A percentile compares a stretch with the other conserved stretches of the same genome.
Conservation (phyloP, 2,888 invertebrate species). For the Thalpophila matura region DNA sequence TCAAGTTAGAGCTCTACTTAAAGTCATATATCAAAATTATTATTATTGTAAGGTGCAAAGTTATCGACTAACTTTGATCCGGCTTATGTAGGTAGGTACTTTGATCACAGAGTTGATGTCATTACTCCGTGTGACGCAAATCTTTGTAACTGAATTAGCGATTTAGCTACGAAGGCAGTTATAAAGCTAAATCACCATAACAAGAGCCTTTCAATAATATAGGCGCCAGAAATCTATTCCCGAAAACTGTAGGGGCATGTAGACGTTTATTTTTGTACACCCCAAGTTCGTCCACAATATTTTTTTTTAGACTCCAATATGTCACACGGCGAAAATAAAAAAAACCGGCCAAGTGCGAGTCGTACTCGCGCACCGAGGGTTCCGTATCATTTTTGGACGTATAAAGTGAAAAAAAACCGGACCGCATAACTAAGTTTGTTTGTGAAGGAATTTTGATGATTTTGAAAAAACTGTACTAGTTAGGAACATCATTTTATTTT, state of each 20-base stretch:
- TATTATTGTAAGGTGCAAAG: constrained; percentile 37
- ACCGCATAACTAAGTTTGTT: no score
- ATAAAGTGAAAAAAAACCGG: no score
- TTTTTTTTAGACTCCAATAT: constrained; percentile 10
- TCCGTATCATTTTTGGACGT: no score
- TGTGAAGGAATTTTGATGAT: no score
- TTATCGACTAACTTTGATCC: constrained; percentile 34
- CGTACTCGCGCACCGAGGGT: no score
- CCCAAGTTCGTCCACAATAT: not conserved
- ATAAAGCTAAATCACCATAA: constrained; percentile 27
- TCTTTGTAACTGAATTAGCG: constrained; percentile 36
- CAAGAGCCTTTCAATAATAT: constrained; percentile 18
- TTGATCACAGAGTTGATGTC: constrained; percentile 46
- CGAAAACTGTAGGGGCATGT: not conserved
- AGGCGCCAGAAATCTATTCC: constrained; percentile 4
- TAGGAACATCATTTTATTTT: no score
- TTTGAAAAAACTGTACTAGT: no score
- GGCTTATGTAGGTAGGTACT: constrained; percentile 49
- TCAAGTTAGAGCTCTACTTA: constrained; percentile 16
- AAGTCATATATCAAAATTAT: constrained; percentile 24
- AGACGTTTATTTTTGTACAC: constrained; percentile 30
- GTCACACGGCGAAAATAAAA: constrained; percentile 11
- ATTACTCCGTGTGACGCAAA: constrained; percentile 54
- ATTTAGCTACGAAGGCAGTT: constrained; percentile 13
- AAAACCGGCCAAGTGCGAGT: no score